phyloP scores from a whole-genome alignment of 2,113 vertebrate genomes.

The Paramormyrops kingsleyae region DNA sequence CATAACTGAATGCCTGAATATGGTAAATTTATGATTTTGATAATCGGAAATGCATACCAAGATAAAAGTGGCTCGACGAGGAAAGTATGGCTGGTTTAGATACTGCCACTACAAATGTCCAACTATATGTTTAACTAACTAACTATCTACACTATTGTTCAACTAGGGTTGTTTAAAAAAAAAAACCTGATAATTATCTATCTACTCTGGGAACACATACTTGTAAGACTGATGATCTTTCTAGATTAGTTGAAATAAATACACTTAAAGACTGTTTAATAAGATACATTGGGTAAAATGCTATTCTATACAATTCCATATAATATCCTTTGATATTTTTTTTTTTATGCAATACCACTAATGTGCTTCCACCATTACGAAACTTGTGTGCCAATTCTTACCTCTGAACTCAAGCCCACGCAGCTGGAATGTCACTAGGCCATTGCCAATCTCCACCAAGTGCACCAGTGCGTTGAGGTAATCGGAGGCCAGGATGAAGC shows the following conservation, averaged over 20 bases:
- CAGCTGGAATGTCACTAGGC: slow-evolving; percentile 80
- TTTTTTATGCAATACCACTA: not conserved
- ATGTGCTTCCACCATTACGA: not conserved
- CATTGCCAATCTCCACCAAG: slow-evolving; percentile 83
- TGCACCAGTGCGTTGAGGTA: slow-evolving; percentile 87
- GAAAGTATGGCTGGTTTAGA: not conserved
- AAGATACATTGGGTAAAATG: not conserved
- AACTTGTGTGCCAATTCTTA: slow-evolving; percentile 26
- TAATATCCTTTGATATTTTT: not conserved
- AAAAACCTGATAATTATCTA: not conserved
- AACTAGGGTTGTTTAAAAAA: not conserved
- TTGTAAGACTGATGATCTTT: not conserved
- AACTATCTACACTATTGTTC: not conserved
- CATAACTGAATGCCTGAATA: not conserved
- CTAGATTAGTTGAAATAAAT: not conserved
- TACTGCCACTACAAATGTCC: not conserved
- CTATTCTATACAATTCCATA: not conserved
- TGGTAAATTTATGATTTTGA: not conserved
- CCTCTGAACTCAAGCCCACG: slow-evolving; percentile 84
- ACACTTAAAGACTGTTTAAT: not conserved
- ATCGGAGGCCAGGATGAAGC: slow-evolving; percentile 85
- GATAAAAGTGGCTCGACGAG: not conserved
- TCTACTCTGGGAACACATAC: not conserved
- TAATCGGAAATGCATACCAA: not conserved
- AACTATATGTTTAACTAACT: not conserved